Percentiles rank a stretch among this genome's conserved stretches.
These are phyloP conservation scores for Prosopocoilus inquinatus DNA, from an alignment of 2,888 invertebrate genomes.

Conservation along the genomic window DNA sequence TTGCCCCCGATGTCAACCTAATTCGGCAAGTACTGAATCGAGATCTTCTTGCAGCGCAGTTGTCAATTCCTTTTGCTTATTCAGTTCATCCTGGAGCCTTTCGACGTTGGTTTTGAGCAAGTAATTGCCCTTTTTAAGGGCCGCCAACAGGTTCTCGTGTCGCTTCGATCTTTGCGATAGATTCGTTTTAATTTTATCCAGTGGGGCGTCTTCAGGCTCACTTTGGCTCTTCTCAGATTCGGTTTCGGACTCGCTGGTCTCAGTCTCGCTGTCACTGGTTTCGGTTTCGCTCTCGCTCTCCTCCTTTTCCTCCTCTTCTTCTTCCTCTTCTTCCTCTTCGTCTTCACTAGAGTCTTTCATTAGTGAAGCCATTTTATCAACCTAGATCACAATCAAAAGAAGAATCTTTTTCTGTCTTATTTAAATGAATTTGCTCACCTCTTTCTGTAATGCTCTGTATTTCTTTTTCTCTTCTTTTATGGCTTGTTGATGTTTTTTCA, in stretches of 20 bases:
- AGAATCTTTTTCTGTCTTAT: not conserved
- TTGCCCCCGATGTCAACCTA: slow-evolving; percentile 58
- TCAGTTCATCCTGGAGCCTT: slow-evolving; percentile 79
- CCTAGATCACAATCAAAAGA: slow-evolving; percentile 52
- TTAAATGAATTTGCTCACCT: slow-evolving; percentile 54
- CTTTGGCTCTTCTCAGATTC: slow-evolving; percentile 62
- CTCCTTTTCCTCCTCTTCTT: slow-evolving; percentile 55
- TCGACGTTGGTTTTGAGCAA: slow-evolving; percentile 86
- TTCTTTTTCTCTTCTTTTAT: slow-evolving; percentile 79
- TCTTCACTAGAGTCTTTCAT: slow-evolving; percentile 77
- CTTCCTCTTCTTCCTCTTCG: slow-evolving; percentile 56
- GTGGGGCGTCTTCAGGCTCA: slow-evolving; percentile 62
- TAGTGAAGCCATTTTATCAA: slow-evolving; percentile 86
- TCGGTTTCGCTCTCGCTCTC: slow-evolving; percentile 58
- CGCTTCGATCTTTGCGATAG: slow-evolving; percentile 65
- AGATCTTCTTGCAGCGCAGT: slow-evolving; percentile 76
- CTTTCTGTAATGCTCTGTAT: slow-evolving; percentile 79
- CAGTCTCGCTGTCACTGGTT: slow-evolving; percentile 65
- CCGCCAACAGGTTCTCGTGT: slow-evolving; percentile 75
- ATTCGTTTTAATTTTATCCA: slow-evolving; percentile 66
- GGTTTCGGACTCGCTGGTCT: slow-evolving; percentile 61
- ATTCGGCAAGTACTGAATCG: slow-evolving; percentile 81
- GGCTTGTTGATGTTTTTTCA: slow-evolving; percentile 76
- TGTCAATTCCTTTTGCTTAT: slow-evolving; percentile 79
- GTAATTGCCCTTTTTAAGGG: slow-evolving; percentile 85